phyloP scores from a whole-genome alignment of 1,140 invertebrate species.

The Ceratina calcarata region DNA sequence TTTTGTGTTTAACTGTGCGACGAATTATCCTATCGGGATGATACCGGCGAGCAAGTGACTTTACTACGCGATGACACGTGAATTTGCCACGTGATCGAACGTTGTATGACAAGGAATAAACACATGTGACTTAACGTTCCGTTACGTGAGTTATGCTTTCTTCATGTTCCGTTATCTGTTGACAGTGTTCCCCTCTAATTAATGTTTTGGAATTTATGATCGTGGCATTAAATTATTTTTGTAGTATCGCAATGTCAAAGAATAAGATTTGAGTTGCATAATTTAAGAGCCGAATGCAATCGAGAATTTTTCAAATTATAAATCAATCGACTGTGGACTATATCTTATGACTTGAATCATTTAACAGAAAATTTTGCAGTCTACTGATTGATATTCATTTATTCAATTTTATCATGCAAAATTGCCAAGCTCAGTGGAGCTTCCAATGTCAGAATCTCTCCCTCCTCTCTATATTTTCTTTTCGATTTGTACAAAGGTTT shows the following conservation, averaged over 20 bases:
- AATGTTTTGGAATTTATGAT: no score
- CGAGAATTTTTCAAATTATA: no score
- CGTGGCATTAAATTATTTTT: no score
- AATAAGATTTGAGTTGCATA: no score
- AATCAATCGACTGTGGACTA: no score
- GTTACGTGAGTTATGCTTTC: neutral
- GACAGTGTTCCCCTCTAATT: neutral
- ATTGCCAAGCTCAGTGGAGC: slow-evolving; percentile 63
- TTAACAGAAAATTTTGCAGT: no score
- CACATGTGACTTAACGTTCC: slow-evolving; percentile 59
- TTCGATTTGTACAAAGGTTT: slow-evolving; percentile 76
- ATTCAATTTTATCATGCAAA: slow-evolving; percentile 49
- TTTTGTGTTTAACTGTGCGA: slow-evolving; percentile 17
- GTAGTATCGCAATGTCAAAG: no score
- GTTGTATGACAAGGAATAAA: slow-evolving; percentile 71
- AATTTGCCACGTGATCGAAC: slow-evolving; percentile 34
- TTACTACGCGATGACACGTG: neutral
- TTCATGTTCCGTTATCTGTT: neutral
- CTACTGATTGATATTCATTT: no score
- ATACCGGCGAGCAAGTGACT: slow-evolving; percentile 30
- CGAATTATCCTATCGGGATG: slow-evolving; percentile 45
- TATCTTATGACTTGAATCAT: no score
- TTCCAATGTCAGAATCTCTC: slow-evolving; percentile 58
- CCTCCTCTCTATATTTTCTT: slow-evolving; percentile 41
- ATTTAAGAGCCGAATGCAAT: no score